Base-by-base conservation (phyloP, 2,113 vertebrate genomes). In the Phoxinus phoxinus region DNA sequence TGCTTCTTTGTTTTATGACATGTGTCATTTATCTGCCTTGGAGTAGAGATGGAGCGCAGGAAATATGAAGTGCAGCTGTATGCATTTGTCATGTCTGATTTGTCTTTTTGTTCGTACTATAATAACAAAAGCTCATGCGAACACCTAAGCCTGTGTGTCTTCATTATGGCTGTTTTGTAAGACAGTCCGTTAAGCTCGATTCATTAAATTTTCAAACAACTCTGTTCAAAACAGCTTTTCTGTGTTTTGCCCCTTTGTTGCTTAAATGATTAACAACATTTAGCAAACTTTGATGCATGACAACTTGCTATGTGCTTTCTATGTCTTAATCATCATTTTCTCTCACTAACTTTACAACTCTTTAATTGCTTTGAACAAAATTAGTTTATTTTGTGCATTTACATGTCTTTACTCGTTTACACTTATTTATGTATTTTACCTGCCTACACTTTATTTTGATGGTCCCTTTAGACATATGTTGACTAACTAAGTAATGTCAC, bases 171-270 rank as follows among this genome's bases (percentile, higher is more conserved):
- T 25, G 56, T 85, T 37, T 46, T 41, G 61, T 15, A 30, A 30
- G 32, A 35, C 30, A 35, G 27, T 56, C 53, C 5, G 51, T 69
- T 71, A 23, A 74, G 12, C 56, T 81, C 13, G 19, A 59, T 76
- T 67, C 56, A 83, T 84, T 71, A 56, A 13, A 53, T 56, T 10
- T 88, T 44, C n/a, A 73, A 85, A 73, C 65, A 41, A 53, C 80
- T 51, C 53, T 73, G 74, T 82, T 85, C 41, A 37, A 44, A 30
- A 81, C 59, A n/a, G 27, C 3, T 17, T 75, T 44, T 48, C 19
- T 15, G 35, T 84, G 27, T 44, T 74, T 85, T 86, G 63, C 53
- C 81, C 67, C 83, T 83, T 56, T 58, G 75, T 37, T 56, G 30
- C 19, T 25, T 79, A 25, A 79, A 63, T 65, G 13, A 76, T 58